These are phyloP conservation scores for Diprion similis DNA, from an alignment of 1,140 invertebrate species.

Conservation along the genomic window DNA sequence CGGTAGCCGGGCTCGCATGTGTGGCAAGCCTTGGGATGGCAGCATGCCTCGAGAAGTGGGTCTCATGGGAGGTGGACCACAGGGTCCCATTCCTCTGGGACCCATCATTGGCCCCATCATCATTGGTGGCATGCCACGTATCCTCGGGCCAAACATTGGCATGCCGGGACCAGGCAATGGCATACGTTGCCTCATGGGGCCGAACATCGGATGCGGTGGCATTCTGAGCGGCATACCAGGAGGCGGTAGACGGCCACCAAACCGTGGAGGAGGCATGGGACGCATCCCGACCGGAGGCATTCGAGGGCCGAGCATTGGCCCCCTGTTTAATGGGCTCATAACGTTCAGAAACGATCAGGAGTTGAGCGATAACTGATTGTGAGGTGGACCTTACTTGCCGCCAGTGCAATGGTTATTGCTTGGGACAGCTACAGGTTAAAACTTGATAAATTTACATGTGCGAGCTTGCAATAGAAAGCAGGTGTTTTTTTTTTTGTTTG, in stretches of 20 bases:
- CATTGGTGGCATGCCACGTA: slow-evolving; percentile 35
- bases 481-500: no score
- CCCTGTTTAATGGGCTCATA: slow-evolving; percentile 41
- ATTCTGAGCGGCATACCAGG: slow-evolving; percentile 40
- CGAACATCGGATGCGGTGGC: slow-evolving; percentile 36
- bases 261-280: slow-evolving; percentile 41
- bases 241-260: slow-evolving; percentile 37
- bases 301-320: slow-evolving; percentile 41
- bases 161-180: slow-evolving; percentile 35
- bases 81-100: slow-evolving; percentile 38
- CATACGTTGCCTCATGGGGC: slow-evolving; percentile 39
- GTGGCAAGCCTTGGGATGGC: slow-evolving; percentile 39
- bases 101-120: slow-evolving; percentile 42
- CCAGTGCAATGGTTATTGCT: no score
- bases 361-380: not conserved
- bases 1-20: slow-evolving; percentile 45
- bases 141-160: slow-evolving; percentile 42
- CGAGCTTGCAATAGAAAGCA: no score
- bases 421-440: no score
- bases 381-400: slow-evolving; percentile 39
- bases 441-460: no score
- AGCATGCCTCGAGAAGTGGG: slow-evolving; percentile 39
- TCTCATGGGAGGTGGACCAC: slow-evolving; percentile 39
- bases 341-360: not conserved
- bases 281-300: slow-evolving; percentile 39